Base-by-base conservation (phyloP, 2,113 vertebrate genomes). In the Notarius quadriscutis region DNA sequence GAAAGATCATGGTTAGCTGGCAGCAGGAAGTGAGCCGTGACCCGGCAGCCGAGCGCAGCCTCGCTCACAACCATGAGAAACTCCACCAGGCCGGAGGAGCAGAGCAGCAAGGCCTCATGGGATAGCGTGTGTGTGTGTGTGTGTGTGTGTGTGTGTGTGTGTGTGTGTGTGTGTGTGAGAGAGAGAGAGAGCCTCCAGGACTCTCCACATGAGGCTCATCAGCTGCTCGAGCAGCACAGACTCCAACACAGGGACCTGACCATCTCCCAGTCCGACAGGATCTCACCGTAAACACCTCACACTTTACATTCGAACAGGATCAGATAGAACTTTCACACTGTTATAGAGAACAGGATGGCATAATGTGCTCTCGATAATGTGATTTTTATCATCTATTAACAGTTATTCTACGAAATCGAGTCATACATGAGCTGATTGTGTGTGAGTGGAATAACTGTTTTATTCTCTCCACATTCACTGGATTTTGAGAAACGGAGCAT, bases 21-120 rank as follows among this genome's bases (percentile, higher is more conserved):
- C 74, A 58, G 88, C 88, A 93, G 94, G 93, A 95, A 93, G 91
- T 89, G 63, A 78, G 86, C 55, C 89, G 81, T 93, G 93, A 93
- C 93, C 94, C 72, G 62, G 91, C 89, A 93, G 91, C 90, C 88
- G 80, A 55, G 90, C 93, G 90, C 92, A 88, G 67, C 84, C 78
- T 84, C 53, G 53, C 84, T 84, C 81, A 30, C 78, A 81, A 65
- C 85, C 93, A 92, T 94, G 93, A 94, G 93, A 95, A 83, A 93
- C 93, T 62, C 50, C 65, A 72, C 14, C 65, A 48, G 53, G 69
- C 71, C 22, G 4, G 22, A 86, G 62, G 9, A 87, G 81, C 88
- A 62, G 6, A 87, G 75, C 89, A 90, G 88, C 86, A 90, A 83
- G 88, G 91, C 80, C 91, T 92, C 86, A 41, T 92, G 92, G 91